These are phyloP conservation scores for Pocillopora meandrina DNA, from an alignment of 92 coral and sea anemone genomes.

Conservation along the genomic window DNA sequence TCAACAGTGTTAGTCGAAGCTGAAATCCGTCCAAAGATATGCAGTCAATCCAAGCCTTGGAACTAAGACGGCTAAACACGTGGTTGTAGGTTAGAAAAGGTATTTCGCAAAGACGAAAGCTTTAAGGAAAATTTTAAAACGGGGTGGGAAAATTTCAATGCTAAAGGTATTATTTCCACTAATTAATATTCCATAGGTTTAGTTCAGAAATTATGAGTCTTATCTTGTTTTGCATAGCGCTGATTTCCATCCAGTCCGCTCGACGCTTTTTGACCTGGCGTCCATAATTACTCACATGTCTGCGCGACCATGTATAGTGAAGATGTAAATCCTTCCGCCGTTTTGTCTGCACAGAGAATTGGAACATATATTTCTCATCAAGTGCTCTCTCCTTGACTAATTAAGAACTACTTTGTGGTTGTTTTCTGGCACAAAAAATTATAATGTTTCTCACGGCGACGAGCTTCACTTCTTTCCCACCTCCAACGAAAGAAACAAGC, in stretches of 20 bases:
- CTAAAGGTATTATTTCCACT: not conserved
- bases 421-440: too few species aligned
- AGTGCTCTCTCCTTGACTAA: too few species aligned
- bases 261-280: too few species aligned
- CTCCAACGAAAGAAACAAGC: too few species aligned
- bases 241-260: not conserved
- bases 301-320: too few species aligned
- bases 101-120: not conserved
- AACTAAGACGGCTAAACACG: not conserved
- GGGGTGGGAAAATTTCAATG: conserved; percentile 10
- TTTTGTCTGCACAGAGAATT: too few species aligned
- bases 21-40: not conserved
- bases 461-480: too few species aligned
- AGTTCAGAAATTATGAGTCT: not conserved
- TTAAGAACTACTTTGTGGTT: too few species aligned
- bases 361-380: too few species aligned
- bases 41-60: not conserved
- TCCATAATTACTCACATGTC: too few species aligned
- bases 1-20: not conserved
- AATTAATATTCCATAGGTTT: conserved; percentile 5
- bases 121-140: not conserved
- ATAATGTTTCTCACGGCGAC: too few species aligned
- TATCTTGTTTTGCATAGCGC: not conserved
- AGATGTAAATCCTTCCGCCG: too few species aligned
- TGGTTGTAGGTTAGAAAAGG: not conserved